Evolutionary conservation across 2,888 invertebrate species (phyloP), one percentile per base, ranked within the genome.

Genomic region (Tinea pellionella): DNA sequence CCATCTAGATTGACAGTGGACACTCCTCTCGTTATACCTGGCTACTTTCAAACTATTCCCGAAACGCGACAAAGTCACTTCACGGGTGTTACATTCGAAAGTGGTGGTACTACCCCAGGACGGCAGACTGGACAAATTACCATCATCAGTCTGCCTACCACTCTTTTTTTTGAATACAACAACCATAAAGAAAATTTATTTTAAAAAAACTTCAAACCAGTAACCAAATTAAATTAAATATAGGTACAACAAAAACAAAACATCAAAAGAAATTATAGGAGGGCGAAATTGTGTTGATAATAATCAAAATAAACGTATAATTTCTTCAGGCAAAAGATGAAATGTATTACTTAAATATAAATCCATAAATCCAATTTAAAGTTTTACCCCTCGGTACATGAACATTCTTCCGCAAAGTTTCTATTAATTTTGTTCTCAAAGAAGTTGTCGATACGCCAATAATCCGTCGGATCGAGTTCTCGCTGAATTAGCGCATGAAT

Each of bases 401-500:
- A 16, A 16, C 32, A 57, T 57, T 29, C 29, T 57, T 11, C 16
- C 29, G 4, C 13, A n/a, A 55, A 55, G 29, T 57, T 57, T 57
- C 57, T 57, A 57, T 57, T 57, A 57, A 57, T 57, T 60, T 37
- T 55, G 19, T 55, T 60, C 37, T 24, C 51, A 51, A 32, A 59
- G 42, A 32, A 59, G 42, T 59, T 59, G 41, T 59, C 51, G 47
- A 47, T 51, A 24, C 56, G 57, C 56, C 62, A 68, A 70, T 70
- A 70, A 68, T 63, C 62, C 64, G 43, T 24, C 60, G 61, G 64
- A 64, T 64, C 63, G 64, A 63, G 61, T 63, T 67, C 63, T 63
- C 64, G 63, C 62, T 64, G 66, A 65, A 67, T 67, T 66, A 66
- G 61, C 63, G 64, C 59, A 62, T 63, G 65, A 64, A 65, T 64